These are phyloP conservation scores for Polypedilum pembai DNA, from an alignment of 1,140 invertebrate genomes.

Conservation along the genomic window DNA sequence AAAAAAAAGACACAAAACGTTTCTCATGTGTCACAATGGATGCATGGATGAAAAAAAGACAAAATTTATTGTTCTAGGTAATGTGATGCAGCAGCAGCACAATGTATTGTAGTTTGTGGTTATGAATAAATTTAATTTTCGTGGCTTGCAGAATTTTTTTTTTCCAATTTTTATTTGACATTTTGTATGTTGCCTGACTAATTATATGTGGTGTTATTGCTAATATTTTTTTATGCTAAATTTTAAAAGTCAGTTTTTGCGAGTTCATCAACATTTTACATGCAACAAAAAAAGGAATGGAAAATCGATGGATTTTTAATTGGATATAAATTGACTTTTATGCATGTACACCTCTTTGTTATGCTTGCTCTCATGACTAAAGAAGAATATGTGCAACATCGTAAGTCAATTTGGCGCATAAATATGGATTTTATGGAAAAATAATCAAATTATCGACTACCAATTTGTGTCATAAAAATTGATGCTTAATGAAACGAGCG, in stretches of 20 bases:
- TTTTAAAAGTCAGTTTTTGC: too few relatives aligned
- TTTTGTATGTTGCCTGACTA: too few relatives aligned
- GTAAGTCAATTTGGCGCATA: neutral
- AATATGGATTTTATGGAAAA: neutral
- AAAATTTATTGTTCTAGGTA: neutral
- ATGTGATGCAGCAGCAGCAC: neutral
- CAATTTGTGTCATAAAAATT: conserved; percentile 19
- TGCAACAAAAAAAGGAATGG: neutral
- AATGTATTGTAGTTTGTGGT: conserved; percentile 11
- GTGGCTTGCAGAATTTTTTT: too few relatives aligned
- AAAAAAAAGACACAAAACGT: neutral
- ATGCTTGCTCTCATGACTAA: neutral
- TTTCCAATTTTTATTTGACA: too few relatives aligned
- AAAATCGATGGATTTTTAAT: conserved; percentile 22
- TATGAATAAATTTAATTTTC: conserved; percentile 15
- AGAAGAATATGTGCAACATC: neutral
- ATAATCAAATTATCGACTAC: conserved; percentile 13
- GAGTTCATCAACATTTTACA: too few relatives aligned
- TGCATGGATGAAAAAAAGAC: neutral
- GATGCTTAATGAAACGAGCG: conserved; percentile 5
- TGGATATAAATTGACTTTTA: conserved; percentile 23
- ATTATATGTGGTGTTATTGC: too few relatives aligned
- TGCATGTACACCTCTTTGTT: neutral
- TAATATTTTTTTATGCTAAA: too few relatives aligned
- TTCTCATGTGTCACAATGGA: neutral